A percentile compares a stretch with the other conserved stretches of the same genome.
phyloP scores from a whole-genome alignment of 2,113 vertebrate genomes.

The Oryzias melastigma region DNA sequence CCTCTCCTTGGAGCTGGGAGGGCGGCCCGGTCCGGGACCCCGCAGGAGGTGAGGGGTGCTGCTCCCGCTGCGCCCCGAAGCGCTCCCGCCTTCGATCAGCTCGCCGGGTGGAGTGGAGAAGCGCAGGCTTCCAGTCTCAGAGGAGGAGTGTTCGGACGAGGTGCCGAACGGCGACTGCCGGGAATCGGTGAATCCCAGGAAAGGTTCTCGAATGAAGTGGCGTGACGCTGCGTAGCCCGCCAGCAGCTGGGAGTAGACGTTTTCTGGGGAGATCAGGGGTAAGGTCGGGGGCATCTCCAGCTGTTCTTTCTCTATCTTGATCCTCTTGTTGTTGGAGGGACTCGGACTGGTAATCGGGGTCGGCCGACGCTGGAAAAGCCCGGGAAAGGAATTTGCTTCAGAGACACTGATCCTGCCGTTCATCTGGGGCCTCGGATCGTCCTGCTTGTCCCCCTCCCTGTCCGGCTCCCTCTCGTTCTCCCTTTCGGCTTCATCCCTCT shows the following conservation, averaged over 20 bases:
- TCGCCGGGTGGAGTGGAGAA: constrained; percentile 97
- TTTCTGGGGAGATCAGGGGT: constrained; percentile 96
- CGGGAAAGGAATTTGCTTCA: constrained; percentile 84
- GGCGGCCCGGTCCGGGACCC: constrained; percentile 89
- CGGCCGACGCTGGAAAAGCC: constrained; percentile 91
- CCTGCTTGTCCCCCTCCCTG: constrained; percentile 77
- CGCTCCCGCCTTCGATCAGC: constrained; percentile 88
- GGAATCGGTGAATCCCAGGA: constrained; percentile 95
- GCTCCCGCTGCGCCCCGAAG: constrained; percentile 92
- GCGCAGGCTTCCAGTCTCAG: constrained; percentile 96
- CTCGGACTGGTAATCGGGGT: constrained; percentile 89
- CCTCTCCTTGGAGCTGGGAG: constrained; percentile 96
- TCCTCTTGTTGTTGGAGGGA: constrained; percentile 91
- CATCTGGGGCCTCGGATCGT: constrained; percentile 80
- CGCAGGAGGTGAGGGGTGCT: constrained; percentile 95
- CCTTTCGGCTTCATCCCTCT: constrained; percentile 78
- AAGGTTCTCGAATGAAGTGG: constrained; percentile 99
- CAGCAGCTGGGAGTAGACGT: constrained; percentile 98
- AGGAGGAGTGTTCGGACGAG: constrained; percentile 97
- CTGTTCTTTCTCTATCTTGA: constrained; percentile 98
- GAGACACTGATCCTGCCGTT: constrained; percentile 89
- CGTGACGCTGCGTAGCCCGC: constrained; percentile 96
- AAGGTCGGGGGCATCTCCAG: constrained; percentile 89
- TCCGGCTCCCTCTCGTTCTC: constrained; percentile 80
- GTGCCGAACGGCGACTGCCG: constrained; percentile 97